Evolutionary conservation across 2,888 invertebrate species (phyloP).

Genomic region (Caenorhabditis imperialis): DNA sequence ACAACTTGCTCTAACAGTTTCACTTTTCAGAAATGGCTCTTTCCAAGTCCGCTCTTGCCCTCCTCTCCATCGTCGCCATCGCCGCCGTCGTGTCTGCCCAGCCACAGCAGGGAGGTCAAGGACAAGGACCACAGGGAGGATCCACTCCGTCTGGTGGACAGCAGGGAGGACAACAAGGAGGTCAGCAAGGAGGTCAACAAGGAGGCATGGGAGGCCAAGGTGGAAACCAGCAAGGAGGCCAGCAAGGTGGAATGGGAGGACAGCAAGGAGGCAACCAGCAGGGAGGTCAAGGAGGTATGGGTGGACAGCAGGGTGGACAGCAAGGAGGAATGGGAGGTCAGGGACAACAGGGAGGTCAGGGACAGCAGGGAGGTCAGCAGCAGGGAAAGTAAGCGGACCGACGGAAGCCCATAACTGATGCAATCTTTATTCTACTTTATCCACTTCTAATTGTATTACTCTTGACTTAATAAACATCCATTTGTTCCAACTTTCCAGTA

Average conservation of each 20-base stretch:
- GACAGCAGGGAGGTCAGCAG: slow-evolving; percentile 7
- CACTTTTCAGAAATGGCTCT: slow-evolving; percentile 15
- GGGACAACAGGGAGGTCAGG: slow-evolving; percentile 4
- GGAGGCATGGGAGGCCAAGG: slow-evolving; percentile 19
- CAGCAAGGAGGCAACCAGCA: slow-evolving; percentile 6
- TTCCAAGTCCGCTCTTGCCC: slow-evolving; percentile 28
- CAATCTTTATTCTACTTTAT: too few species aligned
- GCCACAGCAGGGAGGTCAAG: slow-evolving; percentile 20
- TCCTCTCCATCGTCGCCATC: slow-evolving; percentile 29
- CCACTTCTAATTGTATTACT: too few species aligned
- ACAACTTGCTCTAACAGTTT: not conserved
- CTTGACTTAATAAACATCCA: too few species aligned
- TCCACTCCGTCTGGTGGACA: not conserved
- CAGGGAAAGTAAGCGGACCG: too few species aligned
- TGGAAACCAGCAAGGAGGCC: slow-evolving; percentile 24
- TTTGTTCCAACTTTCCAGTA: too few species aligned
- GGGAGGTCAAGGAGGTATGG: not conserved
- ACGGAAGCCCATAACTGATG: too few species aligned
- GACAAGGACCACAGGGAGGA: slow-evolving; percentile 15
- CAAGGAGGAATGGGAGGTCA: slow-evolving; percentile 7
- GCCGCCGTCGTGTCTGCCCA: slow-evolving; percentile 31
- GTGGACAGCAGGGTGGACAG: slow-evolving; percentile 18
- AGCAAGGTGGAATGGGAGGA: slow-evolving; percentile 8
- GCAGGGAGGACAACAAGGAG: slow-evolving; percentile 25
- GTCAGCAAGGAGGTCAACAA: slow-evolving; percentile 22